Base-by-base conservation (phyloP, 2,888 invertebrate genomes). In the Kryphioiulus occultus region DNA sequence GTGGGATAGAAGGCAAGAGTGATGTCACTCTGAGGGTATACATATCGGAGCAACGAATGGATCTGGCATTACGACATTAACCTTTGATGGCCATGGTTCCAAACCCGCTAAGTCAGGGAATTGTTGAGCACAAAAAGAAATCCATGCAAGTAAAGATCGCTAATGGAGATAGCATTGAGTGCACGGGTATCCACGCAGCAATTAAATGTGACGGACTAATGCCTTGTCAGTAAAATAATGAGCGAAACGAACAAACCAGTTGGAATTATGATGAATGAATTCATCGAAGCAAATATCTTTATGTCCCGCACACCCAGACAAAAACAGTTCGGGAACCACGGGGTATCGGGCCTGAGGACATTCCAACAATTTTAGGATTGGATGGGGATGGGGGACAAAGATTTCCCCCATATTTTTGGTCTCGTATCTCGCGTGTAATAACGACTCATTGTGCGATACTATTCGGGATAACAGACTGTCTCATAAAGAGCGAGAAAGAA, bases 51-150 rank as follows among this genome's bases (percentile, higher is more conserved):
- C 68, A 9, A 26, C 4, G 68, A 68, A 68, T 68, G 26, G 68
- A 68, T 68, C 26, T 26, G 22, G 68, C 68, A 68, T 26, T 68
- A 68, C 68, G 12, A 26, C 68, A 68, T 68, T 68, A 68, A 68
- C 68, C 68, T 68, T 53, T 26, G 68, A 68, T 68, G 26, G 68
- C 5, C 68, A 22, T 12, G 68, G 2, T 68, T 68, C 68, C 68
- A 68, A n/a, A 68, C 68, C 26, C 26, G 68, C 68, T 68, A 68
- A 68, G 68, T 68, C 68, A 68, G 68, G 68, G 68, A 68, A 68
- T 68, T 68, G 68, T 68, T 5, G 7, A n/a, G 22, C 22, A 68
- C 68, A 68, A 68, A n/a, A 26, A 26, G 26, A 26, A 68, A 68
- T 22, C 68, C 68, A 22, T 9, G 22, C 26, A 0, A 26, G 22